These are phyloP conservation scores for Eueremaeus valkanovi DNA, from an alignment of 2,888 invertebrate genomes.

Conservation along the genomic window DNA sequence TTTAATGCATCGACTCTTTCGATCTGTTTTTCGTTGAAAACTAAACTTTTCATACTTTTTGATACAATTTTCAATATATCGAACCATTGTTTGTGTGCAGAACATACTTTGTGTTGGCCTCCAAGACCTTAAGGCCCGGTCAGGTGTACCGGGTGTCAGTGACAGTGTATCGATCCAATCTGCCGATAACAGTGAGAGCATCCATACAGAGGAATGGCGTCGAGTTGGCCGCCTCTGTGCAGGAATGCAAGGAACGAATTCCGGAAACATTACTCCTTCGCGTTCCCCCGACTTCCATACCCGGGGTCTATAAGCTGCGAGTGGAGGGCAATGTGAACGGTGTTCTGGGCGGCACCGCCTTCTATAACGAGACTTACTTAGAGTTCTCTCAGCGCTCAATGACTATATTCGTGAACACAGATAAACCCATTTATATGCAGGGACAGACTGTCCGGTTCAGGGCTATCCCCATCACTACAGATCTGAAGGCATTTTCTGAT, in stretches of 20 bases:
- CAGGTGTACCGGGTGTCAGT: slow-evolving; percentile 84
- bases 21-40: too few species aligned
- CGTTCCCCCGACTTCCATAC: slow-evolving; percentile 77
- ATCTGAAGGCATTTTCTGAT: slow-evolving; percentile 81
- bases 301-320: slow-evolving; percentile 75
- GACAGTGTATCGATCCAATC: slow-evolving; percentile 70
- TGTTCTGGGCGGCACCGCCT: slow-evolving; percentile 77
- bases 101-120: slow-evolving; percentile 84
- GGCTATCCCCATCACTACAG: slow-evolving; percentile 85
- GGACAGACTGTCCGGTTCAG: slow-evolving; percentile 82
- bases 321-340: slow-evolving; percentile 75
- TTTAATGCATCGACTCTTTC: too few species aligned
- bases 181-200: slow-evolving; percentile 77
- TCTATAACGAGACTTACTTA: slow-evolving; percentile 78
- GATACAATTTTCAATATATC: too few species aligned
- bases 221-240: slow-evolving; percentile 75
- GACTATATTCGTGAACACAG: slow-evolving; percentile 91
- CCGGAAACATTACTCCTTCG: slow-evolving; percentile 53
- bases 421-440: slow-evolving; percentile 92
- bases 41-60: too few species aligned
- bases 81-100: not conserved
- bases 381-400: slow-evolving; percentile 82
- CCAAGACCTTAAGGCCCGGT: slow-evolving; percentile 82
- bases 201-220: slow-evolving; percentile 86
- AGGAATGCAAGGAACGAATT: slow-evolving; percentile 76